phyloP scores from a whole-genome alignment of 2,113 vertebrate genomes.

The Hippocampus barbouri region DNA sequence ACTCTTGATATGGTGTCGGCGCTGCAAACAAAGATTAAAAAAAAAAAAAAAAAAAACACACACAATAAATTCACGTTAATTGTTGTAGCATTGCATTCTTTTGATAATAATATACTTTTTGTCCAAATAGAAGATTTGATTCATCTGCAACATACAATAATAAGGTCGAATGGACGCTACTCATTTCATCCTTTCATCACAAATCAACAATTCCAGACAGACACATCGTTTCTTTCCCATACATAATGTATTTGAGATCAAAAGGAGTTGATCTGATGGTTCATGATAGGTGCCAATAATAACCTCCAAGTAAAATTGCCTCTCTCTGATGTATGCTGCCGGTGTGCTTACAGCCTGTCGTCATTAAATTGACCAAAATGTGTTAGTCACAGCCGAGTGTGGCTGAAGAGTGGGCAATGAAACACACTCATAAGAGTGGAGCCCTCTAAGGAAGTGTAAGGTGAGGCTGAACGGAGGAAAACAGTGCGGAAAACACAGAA shows the following conservation, averaged over 20 bases:
- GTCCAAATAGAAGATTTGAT: neutral
- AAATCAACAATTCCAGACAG: neutral
- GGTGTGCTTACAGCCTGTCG: constrained; percentile 36
- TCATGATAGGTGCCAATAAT: constrained; percentile 44
- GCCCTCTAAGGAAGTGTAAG: constrained; percentile 31
- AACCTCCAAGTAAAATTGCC: constrained; percentile 35
- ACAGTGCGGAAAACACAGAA: constrained; percentile 29
- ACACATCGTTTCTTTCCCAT: constrained; percentile 25
- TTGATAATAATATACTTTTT: neutral
- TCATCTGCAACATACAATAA: neutral
- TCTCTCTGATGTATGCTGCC: constrained; percentile 38
- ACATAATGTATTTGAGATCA: constrained; percentile 35
- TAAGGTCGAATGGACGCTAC: neutral
- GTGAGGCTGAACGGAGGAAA: constrained; percentile 29
- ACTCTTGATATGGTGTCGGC: too few species aligned
- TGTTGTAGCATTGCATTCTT: neutral
- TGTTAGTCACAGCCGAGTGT: constrained; percentile 40
- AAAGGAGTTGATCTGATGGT: constrained; percentile 42
- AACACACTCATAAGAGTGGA: constrained; percentile 38
- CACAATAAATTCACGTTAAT: too few species aligned
- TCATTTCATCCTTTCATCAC: neutral
- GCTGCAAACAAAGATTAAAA: too few species aligned
- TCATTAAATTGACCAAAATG: constrained; percentile 46
- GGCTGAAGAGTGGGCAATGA: constrained; percentile 19
- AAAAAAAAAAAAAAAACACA: too few species aligned